A percentile compares a stretch with the other conserved stretches of the same genome.
Evolutionary conservation across 2,888 invertebrate genomes (phyloP).

Genomic region (Eupithecia subumbrata): DNA sequence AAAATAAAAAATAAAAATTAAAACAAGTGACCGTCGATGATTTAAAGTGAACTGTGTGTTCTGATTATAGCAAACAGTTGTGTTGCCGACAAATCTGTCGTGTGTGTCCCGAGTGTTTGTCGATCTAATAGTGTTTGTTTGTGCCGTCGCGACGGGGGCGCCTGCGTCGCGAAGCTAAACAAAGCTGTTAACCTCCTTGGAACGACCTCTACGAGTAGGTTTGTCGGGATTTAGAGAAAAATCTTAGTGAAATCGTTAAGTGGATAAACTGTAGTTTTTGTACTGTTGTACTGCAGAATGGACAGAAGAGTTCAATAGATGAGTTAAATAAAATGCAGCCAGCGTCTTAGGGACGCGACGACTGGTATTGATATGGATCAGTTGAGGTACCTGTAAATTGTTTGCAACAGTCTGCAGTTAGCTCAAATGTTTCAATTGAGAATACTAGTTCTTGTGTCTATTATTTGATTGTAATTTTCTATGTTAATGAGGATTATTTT

Average conservation of each 20-base stretch:
- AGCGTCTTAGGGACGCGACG: too few relatives aligned
- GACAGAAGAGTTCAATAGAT: not conserved
- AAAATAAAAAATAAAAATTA: too few relatives aligned
- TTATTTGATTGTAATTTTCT: too few relatives aligned
- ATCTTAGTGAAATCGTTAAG: not conserved
- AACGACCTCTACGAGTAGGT: not conserved
- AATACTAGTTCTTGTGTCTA: too few relatives aligned
- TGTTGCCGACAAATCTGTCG: not conserved
- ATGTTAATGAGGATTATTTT: too few relatives aligned
- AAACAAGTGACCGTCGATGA: too few relatives aligned
- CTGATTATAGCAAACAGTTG: not conserved
- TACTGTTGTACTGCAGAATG: not conserved
- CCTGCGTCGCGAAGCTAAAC: constrained; percentile 21
- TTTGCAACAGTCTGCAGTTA: too few relatives aligned
- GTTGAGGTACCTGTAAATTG: too few relatives aligned
- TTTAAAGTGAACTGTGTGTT: not conserved
- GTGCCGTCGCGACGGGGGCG: not conserved
- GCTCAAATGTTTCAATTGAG: too few relatives aligned
- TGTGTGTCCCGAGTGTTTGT: constrained; percentile 24
- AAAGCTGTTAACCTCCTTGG: constrained; percentile 11
- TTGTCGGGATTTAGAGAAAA: not conserved
- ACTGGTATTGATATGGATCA: too few relatives aligned
- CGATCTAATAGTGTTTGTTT: constrained; percentile 30
- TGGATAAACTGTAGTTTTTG: not conserved
- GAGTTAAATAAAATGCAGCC: not conserved